These are phyloP conservation scores for Chiroxiphia lanceolata DNA, from an alignment of 2,797 vertebrate genomes.

Conservation along the genomic window DNA sequence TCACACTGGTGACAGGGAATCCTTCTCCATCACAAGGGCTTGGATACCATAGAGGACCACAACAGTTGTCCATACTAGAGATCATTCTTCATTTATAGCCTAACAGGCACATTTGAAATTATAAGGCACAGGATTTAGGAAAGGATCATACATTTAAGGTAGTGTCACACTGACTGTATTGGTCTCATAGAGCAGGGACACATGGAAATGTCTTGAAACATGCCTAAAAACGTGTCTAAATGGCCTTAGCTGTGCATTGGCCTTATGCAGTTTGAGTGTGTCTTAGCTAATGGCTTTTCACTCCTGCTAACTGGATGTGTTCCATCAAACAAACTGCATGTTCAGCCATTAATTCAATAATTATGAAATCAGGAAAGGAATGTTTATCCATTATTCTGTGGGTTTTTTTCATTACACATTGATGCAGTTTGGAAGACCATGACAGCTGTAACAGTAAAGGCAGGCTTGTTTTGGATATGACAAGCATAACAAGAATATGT, in stretches of 20 bases:
- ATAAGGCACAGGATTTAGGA: not conserved
- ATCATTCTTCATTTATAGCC: not conserved
- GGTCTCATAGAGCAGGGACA: not conserved
- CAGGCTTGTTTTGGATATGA: not conserved
- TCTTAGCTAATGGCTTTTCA: not conserved
- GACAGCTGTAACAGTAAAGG: not conserved
- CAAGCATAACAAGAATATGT: not conserved
- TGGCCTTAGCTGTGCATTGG: not conserved
- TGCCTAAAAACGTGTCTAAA: not conserved
- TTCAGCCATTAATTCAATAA: not conserved
- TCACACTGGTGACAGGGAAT: not conserved
- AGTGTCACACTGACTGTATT: rapidly evolving
- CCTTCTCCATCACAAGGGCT: not conserved
- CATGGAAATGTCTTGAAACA: not conserved
- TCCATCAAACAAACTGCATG: not conserved
- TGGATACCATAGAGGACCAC: not conserved
- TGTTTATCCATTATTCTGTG: not conserved
- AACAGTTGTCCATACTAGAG: not conserved
- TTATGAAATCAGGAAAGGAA: not conserved
- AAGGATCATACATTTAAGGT: not conserved
- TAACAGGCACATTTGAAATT: not conserved
- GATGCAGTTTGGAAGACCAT: not conserved
- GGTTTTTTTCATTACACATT: not conserved
- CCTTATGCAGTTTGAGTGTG: not conserved
- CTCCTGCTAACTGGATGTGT: not conserved